Percentiles rank a stretch among this genome's conserved stretches.
Evolutionary conservation across 92 coral and sea anemone species (phyloP).

Genomic region (Porites lobata): DNA sequence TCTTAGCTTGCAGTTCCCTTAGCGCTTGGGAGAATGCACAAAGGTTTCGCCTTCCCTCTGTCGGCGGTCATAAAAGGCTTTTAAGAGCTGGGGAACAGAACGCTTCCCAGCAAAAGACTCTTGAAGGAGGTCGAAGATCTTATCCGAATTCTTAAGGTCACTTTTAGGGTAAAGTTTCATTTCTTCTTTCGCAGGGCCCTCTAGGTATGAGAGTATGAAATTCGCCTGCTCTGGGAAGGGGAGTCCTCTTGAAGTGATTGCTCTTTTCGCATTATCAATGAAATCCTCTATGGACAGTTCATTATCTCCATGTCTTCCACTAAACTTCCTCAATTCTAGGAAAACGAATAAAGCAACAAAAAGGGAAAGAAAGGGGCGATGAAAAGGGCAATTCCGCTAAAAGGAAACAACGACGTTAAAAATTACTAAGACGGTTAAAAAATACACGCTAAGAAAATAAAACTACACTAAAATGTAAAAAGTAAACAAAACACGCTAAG

Average conservation of each 20-base stretch:
- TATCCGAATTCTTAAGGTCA: background rate
- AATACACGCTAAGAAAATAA: too few species aligned
- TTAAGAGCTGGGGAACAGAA: slow-evolving; percentile 52
- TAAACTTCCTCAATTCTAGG: too few species aligned
- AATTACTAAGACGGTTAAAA: too few species aligned
- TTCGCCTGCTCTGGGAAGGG: background rate
- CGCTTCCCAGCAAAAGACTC: slow-evolving; percentile 46
- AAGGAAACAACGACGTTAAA: too few species aligned
- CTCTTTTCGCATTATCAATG: background rate
- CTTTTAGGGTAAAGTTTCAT: background rate
- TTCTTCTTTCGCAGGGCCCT: slow-evolving; percentile 23
- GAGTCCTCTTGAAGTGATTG: background rate
- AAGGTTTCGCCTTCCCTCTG: slow-evolving; percentile 52
- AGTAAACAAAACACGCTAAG: too few species aligned
- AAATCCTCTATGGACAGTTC: slow-evolving; percentile 4
- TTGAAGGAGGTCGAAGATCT: background rate
- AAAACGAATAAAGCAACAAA: too few species aligned
- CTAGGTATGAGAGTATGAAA: slow-evolving; percentile 21
- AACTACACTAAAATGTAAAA: too few species aligned
- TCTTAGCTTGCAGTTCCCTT: slow-evolving; percentile 9
- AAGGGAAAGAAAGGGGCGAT: too few species aligned
- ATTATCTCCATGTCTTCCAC: background rate
- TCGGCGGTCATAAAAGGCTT: slow-evolving; percentile 46
- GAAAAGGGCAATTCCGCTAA: too few species aligned
- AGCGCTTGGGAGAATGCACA: slow-evolving; percentile 52